These are phyloP conservation scores for Uria aalge DNA, from an alignment of 2,113 vertebrate genomes.

Conservation along the genomic window DNA sequence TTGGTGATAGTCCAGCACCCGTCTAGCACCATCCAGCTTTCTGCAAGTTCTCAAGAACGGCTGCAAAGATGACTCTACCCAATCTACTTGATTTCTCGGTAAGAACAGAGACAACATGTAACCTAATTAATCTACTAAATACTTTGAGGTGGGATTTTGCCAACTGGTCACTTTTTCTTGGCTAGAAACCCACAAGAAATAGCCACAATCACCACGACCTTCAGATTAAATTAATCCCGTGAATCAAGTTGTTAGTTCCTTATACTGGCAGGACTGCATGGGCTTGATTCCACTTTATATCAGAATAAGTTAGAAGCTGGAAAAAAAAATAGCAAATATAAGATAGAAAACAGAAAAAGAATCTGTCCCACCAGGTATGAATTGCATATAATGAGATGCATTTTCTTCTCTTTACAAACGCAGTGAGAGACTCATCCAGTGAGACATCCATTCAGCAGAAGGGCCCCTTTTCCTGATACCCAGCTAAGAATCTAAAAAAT, in stretches of 20 bases:
- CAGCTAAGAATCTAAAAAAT: background rate
- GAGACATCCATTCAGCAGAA: background rate
- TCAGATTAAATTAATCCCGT: background rate
- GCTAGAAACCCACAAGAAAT: background rate
- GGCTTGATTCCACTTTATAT: background rate
- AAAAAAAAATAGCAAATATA: background rate
- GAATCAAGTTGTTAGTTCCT: background rate
- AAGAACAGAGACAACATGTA: background rate
- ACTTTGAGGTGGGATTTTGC: background rate
- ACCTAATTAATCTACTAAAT: background rate
- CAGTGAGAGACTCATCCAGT: background rate
- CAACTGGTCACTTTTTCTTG: background rate
- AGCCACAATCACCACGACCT: background rate
- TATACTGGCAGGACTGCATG: background rate
- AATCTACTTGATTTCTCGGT: background rate
- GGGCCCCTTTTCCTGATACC: background rate
- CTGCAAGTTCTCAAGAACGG: background rate
- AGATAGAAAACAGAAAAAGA: rapidly evolving
- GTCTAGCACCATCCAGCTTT: rapidly evolving
- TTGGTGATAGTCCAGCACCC: too few species aligned
- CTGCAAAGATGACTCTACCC: background rate
- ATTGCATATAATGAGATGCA: background rate
- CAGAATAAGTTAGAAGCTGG: background rate
- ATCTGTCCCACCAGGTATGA: background rate
- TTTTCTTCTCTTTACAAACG: background rate